Conservation (phyloP, 2,113 vertebrate species). For the Girardinichthys multiradiatus region DNA sequence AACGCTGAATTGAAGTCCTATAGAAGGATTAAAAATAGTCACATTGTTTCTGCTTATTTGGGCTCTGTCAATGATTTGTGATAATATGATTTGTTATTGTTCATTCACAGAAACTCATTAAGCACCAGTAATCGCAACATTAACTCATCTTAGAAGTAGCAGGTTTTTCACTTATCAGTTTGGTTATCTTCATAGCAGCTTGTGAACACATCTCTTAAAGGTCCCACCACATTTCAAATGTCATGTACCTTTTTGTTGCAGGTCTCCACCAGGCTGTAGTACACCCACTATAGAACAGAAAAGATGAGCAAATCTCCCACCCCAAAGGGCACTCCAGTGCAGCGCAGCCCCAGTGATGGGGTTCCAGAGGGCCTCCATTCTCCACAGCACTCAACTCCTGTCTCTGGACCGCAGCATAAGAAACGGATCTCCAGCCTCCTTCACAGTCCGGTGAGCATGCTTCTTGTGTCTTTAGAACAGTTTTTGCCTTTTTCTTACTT, state of each 20-base stretch:
- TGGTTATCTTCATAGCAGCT: no score
- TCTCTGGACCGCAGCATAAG: constrained; percentile 88
- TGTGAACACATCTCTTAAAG: no score
- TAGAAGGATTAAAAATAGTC: no score
- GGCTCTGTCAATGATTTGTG: no score
- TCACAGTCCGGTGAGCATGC: constrained; percentile 85
- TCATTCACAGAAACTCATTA: no score
- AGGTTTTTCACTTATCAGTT: no score
- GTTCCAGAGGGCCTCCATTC: constrained; percentile 81
- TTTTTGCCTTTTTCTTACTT: background rate
- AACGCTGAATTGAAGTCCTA: no score
- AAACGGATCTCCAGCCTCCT: constrained; percentile 93
- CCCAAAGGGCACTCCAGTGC: constrained; percentile 78
- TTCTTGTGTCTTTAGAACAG: background rate
- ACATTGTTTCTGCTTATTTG: no score
- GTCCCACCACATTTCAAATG: background rate
- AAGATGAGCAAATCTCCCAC: constrained; percentile 82
- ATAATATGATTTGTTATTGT: no score
- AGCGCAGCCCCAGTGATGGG: constrained; percentile 83
- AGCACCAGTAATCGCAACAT: no score
- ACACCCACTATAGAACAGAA: constrained; percentile 54
- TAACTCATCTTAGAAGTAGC: no score
- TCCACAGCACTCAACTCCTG: constrained; percentile 82
- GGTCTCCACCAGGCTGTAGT: constrained; percentile 48
- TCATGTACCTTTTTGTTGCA: constrained; percentile 4